Evolutionary conservation across 2,113 vertebrate species (phyloP).

Genomic region (human): DNA sequence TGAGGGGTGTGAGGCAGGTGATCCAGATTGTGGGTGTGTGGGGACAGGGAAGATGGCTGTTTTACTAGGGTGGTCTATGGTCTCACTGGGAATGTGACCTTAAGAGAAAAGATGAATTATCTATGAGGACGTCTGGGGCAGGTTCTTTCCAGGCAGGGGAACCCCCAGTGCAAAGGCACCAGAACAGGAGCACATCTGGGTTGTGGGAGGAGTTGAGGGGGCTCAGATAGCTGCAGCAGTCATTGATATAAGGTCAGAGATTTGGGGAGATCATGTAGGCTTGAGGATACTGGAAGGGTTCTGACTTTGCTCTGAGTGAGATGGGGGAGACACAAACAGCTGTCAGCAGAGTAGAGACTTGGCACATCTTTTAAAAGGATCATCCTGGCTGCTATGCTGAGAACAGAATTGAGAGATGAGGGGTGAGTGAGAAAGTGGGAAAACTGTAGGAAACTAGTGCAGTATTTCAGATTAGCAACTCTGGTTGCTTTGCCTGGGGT

Average conservation of each 20-base stretch:
- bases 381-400: not conserved
- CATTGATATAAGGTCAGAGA: rapidly evolving
- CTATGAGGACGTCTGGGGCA: not conserved
- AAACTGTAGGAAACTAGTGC: not conserved
- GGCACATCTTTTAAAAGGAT: not conserved
- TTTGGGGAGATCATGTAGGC: rapidly evolving
- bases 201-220: not conserved
- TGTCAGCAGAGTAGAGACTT: not conserved
- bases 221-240: not conserved
- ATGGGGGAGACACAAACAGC: not conserved
- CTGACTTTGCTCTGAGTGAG: not conserved
- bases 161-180: not conserved
- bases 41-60: not conserved
- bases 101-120: not conserved
- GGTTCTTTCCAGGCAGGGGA: not conserved
- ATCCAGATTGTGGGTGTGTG: not conserved
- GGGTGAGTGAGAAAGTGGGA: too few species aligned
- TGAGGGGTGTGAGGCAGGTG: not conserved
- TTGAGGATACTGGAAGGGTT: not conserved
- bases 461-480: not conserved
- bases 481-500: not conserved
- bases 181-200: not conserved
- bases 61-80: not conserved
- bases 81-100: not conserved
- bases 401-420: not conserved